Evolutionary conservation across 2,797 vertebrate species (phyloP), one percentile per base, ranked within the genome.

Genomic region (Poeciliopsis paucimaculata): DNA sequence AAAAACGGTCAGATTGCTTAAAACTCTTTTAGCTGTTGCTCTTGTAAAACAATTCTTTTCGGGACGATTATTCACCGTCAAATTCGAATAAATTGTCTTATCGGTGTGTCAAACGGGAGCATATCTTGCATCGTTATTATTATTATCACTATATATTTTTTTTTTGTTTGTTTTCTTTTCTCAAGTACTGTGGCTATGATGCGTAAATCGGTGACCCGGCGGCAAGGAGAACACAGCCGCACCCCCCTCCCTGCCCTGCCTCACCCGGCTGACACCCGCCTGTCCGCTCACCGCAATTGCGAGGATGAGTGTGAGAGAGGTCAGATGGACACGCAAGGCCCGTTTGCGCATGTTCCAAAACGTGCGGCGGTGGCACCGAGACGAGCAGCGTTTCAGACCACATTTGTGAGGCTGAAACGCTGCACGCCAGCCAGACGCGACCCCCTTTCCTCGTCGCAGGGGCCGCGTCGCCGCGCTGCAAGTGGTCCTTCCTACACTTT

Each of bases 291-390:
- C 77, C 78, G 81, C 90, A 89, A 92, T 94, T 91, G 92, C 75
- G 72, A 82, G 89, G 89, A 93, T 89, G 84, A 92, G 92, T 91
- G 92, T 92, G 90, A 82, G 93, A 93, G 89, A 84, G 90, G 91
- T 90, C 92, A 91, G 87, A 86, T 75, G 83, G 80, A 87, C 87
- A 81, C 84, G 76, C 88, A 89, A 73, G 79, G 68, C 82, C 51
- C 47, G 5, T 81, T 88, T 92, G 90, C 88, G 86, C 90, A 90
- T 88, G 88, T 83, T 31, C 82, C 72, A 57, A 64, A 51, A 39
- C 78, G 64, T 43, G 11, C 77, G 41, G 64, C 36, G 23, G 64
- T 45, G 81, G 46, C 45, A 45, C 47, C 5, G 47, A 12, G 64
- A 26, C 47, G 8, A 49, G 20, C 34, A 34, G 45, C 12, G 79